Conservation (phyloP, 2,113 vertebrate species). For the Plecturocebus donacophilus region DNA sequence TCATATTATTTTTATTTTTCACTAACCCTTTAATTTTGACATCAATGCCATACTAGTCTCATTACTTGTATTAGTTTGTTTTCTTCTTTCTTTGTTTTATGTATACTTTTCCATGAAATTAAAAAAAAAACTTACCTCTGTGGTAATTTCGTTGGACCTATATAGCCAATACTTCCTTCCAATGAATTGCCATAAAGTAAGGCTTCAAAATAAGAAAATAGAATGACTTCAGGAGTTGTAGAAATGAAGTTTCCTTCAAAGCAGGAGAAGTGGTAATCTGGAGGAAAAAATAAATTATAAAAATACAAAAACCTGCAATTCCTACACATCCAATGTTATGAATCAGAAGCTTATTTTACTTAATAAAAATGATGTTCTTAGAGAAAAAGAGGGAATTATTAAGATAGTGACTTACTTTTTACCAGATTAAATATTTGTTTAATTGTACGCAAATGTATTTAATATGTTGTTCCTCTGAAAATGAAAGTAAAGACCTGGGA, state of each 20-base stretch:
- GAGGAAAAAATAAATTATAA: not conserved
- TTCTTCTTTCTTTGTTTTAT: not conserved
- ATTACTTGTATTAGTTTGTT: not conserved
- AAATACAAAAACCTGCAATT: not conserved
- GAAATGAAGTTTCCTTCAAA: not conserved
- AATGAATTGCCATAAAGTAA: not conserved
- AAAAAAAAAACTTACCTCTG: not conserved
- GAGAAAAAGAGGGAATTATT: not conserved
- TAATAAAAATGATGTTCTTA: not conserved
- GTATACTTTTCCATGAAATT: not conserved
- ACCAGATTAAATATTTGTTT: not conserved
- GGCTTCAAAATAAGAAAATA: not conserved
- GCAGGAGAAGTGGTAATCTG: not conserved
- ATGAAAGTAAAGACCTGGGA: not conserved
- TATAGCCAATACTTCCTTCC: not conserved
- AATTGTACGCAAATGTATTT: not conserved
- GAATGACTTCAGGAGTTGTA: not conserved
- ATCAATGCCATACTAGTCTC: not conserved
- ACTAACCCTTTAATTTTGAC: not conserved
- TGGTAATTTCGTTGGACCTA: not conserved
- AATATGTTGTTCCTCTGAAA: not conserved
- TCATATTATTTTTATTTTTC: slow-evolving; percentile 7
- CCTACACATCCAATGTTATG: not conserved
- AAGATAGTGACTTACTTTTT: not conserved
- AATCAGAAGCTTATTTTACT: not conserved